These are phyloP conservation scores for Tenthredo livida DNA, from an alignment of 2,888 invertebrate genomes.

Conservation along the genomic window DNA sequence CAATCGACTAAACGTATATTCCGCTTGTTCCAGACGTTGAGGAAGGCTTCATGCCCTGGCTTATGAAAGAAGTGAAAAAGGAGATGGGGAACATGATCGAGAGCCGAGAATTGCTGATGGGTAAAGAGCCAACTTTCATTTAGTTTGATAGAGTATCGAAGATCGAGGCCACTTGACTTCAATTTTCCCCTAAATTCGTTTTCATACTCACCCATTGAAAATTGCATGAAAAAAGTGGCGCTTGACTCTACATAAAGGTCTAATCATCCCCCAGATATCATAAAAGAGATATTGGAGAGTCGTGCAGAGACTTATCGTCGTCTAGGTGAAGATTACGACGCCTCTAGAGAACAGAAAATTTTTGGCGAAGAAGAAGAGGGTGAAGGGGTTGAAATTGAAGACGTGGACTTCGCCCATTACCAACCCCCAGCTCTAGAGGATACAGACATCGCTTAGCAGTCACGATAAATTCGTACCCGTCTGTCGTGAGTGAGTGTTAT, in stretches of 20 bases:
- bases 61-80: conserved; percentile 89
- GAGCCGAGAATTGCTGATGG: conserved; percentile 89
- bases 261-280: conserved; percentile 81
- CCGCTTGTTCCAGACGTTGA: conserved; percentile 83
- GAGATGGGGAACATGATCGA: conserved; percentile 91
- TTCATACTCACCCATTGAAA: not conserved
- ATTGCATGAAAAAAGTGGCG: not conserved
- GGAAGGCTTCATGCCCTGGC: conserved; percentile 92
- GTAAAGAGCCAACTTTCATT: conserved; percentile 75
- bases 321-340: conserved; percentile 74
- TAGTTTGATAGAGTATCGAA: conserved; percentile 15
- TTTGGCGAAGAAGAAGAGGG: conserved; percentile 60
- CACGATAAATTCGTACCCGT: conserved; percentile 9
- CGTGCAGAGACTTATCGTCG: conserved; percentile 83
- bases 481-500: conserved; percentile 5
- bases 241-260: not conserved
- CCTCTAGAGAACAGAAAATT: conserved; percentile 59
- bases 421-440: conserved; percentile 54
- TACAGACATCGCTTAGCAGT: conserved; percentile 34
- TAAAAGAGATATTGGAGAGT: conserved; percentile 88
- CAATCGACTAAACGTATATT: not conserved
- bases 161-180: conserved; percentile 20
- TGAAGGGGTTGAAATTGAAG: conserved; percentile 69
- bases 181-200: not conserved
- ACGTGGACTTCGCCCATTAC: conserved; percentile 56